Base-by-base conservation (phyloP, 2,888 invertebrate genomes). In the Gortyna flavago region DNA sequence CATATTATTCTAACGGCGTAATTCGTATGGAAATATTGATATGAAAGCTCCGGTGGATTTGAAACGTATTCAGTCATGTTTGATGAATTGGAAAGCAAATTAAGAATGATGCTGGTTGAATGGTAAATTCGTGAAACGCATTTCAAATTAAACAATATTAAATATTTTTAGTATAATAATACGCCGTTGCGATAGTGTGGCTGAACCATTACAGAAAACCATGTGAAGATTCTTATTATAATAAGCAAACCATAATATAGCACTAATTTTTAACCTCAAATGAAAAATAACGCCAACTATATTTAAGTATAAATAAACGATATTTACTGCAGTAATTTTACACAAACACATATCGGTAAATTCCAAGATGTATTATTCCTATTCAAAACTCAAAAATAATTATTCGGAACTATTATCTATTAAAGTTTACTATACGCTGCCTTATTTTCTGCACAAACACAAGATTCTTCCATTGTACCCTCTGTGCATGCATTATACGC, bases 401-500 rank as follows among this genome's bases (percentile, higher is more conserved):
- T 73, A 61, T 69, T 78, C 65, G 25, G 16, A 67, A 72, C 48
- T 65, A 75, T 64, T 51, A 61, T 72, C 65, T 75, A 72, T 76
- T 76, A 76, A 71, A 48, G 35, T 65, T 74, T 44, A 81, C 57
- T 81, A 66, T 44, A 70, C 7, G 64, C 84, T 84, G 73, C 75
- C 76, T 80, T 80, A 67, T 72, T 80, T 83, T 76, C 78, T 71
- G 85, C 85, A 81, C 75, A 71, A 81, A 67, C 85, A 85, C 84
- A 32, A 72, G 18, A 72, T n/a, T 81, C 85, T 85, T 85, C 84
- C 84, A 85, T 76, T 73, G n/a, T 73, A 69, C 2, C 72, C 69
- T 85, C 85, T 88, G 77, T 87, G 90, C 90, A 89, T 90, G 91
- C 90, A 90, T 88, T 90, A 89, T 89, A 90, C 89, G 90, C 91